Evolutionary conservation across 2,113 vertebrate genomes (phyloP), one percentile per base, ranked within the genome.

Genomic region (Thalassoma bifasciatum): DNA sequence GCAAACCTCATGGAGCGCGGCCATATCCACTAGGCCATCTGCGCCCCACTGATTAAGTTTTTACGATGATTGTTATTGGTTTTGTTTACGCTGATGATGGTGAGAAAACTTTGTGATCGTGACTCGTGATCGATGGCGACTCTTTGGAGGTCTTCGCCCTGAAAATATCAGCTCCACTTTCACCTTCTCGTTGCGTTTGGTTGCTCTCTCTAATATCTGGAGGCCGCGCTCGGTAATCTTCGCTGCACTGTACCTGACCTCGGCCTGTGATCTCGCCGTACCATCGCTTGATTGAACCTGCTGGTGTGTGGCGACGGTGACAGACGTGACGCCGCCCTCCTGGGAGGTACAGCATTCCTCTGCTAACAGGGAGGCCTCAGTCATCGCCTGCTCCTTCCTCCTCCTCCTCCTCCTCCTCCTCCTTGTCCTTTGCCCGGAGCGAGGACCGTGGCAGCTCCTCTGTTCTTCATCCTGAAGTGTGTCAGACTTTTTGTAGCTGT

Each of bases 341-440:
- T 69, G 79, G 74, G 64, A 70, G 77, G 69, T 72, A 12, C 52
- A 23, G 68, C 86, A 88, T 86, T 89, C 79, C 83, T 69, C 62
- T 64, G 46, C 56, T 84, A 84, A 68, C 76, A 63, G 66, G 58
- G 79, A 69, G 65, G 47, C 54, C 62, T 86, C 75, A 67, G 50
- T 81, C 81, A 74, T 74, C 75, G 60, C 66, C 70, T 75, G 38
- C 64, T 4, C 30, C 30, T 30, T 30, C 30, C 30, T 30, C 30
- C 30, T 30, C 3, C 30, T 30, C 6, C 3, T 30, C 30, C 30
- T 30, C 30, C 6, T 30, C 30, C 30, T 30, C 30, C 30, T 30
- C 3, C 30, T 30, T 30, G 30, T 30, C 30, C 30, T 30, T 3
- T 6, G 30, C 30, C 30, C 26, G 23, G 51, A 49, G 49, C 37